Evolutionary conservation across 2,113 vertebrate species (phyloP), one percentile per base, ranked within the genome.

Genomic region (Callipepla squamata): DNA sequence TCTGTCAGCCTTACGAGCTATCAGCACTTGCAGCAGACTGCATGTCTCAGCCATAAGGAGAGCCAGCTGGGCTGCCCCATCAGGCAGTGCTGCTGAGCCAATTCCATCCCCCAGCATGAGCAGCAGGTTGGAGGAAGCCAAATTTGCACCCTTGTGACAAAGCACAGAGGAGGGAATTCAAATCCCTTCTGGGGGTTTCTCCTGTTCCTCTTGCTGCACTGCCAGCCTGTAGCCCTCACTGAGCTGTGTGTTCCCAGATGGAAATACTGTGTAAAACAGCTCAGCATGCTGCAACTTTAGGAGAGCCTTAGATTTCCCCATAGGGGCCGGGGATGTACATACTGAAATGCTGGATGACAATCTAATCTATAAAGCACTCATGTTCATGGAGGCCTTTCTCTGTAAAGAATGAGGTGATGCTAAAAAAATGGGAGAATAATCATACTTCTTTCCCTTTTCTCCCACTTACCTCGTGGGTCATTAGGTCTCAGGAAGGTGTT

Each of bases 351-450:
- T 90, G 61, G 69, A 44, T 88, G 89, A 93, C 79, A 85, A 83
- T 23, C 38, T 76, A 92, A 96, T 96, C 93, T 91, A 82, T 89
- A 88, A 90, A 94, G 77, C 47, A 72, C 42, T 76, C 26, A n/a
- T 90, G 65, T 42, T 79, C 80, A 83, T 15, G 14, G 58, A 85
- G 80, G 58, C 85, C 55, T 92, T 94, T 73, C 77, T 90, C 73
- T 82, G 47, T 93, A 86, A 95, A 89, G 90, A 95, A 88, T 79
- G 66, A 85, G 45, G 61, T 10, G 1, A 82, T 92, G 87, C 32
- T 95, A 78, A 95, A 92, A 92, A 65, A 89, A 58, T 69, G n/a
- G 23, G 85, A 96, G 61, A 95, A 93, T 80, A 96, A 93, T 96
- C 55, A 67, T 48, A 84, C 48, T 42, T 87, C 80, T 62, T 93